phyloP scores from a whole-genome alignment of 2,113 vertebrate genomes.

The Rattus rattus region DNA sequence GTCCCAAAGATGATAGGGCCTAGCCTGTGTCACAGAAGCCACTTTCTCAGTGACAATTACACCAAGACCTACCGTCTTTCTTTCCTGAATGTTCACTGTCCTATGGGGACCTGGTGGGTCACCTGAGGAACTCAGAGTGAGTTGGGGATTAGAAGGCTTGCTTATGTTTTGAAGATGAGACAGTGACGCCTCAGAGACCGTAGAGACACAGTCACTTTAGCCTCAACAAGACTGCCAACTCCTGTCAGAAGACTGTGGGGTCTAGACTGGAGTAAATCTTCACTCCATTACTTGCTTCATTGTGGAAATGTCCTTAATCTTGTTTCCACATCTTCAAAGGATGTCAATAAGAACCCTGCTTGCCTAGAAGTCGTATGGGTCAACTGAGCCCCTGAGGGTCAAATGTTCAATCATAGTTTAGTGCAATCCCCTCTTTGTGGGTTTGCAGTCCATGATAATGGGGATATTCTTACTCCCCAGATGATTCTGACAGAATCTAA shows the following conservation, averaged over 20 bases:
- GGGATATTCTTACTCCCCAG: not conserved
- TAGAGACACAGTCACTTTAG: not conserved
- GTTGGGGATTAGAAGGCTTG: no score
- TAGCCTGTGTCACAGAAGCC: not conserved
- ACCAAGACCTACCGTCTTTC: not conserved
- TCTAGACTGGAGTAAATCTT: not conserved
- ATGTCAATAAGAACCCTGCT: no score
- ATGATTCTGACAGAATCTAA: not conserved
- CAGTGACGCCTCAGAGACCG: no score
- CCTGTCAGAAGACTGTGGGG: not conserved
- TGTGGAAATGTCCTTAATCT: not conserved
- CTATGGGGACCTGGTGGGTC: no score
- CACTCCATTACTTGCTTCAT: not conserved
- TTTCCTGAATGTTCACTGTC: not conserved
- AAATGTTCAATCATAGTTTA: not conserved
- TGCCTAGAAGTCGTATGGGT: not conserved
- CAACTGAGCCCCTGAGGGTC: not conserved
- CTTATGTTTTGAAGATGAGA: not conserved
- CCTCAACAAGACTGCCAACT: not conserved
- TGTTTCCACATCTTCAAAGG: not conserved
- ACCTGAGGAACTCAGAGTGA: not conserved
- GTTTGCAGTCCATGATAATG: not conserved
- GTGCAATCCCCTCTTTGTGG: not conserved
- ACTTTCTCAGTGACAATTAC: not conserved
- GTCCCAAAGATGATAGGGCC: not conserved